Evolutionary conservation across 2,113 vertebrate genomes (phyloP).

Genomic region (Indicator maculatus): DNA sequence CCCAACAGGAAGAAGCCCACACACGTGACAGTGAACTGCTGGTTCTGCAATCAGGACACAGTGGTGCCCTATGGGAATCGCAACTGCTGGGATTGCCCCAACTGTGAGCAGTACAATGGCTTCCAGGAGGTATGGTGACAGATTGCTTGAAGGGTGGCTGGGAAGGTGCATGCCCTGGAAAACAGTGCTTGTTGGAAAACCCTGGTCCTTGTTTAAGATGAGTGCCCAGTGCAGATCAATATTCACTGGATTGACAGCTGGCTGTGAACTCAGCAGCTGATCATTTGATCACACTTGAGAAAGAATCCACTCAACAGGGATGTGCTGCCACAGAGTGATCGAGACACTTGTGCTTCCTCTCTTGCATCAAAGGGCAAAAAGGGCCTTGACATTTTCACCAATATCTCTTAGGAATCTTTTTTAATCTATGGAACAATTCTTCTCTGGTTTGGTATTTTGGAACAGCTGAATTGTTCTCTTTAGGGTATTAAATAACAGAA

Average conservation of each 20-base stretch:
- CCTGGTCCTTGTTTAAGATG: rapidly evolving
- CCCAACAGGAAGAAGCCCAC: slow-evolving; percentile 85
- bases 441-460: background rate
- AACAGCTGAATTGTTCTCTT: background rate
- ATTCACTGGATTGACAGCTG: background rate
- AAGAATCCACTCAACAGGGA: rapidly evolving
- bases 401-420: background rate
- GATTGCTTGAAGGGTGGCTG: background rate
- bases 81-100: slow-evolving; percentile 98
- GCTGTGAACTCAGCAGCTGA: background rate
- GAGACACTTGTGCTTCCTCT: background rate
- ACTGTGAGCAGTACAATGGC: slow-evolving; percentile 98
- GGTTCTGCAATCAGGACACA: slow-evolving; percentile 94
- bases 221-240: rapidly evolving
- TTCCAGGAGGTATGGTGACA: slow-evolving; percentile 87
- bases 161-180: background rate
- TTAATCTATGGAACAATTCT: background rate
- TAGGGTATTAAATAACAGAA: background rate
- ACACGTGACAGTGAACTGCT: slow-evolving; percentile 91
- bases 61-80: slow-evolving; percentile 95
- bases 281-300: background rate
- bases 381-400: background rate
- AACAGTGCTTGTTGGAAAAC: background rate
- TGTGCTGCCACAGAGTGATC: background rate
- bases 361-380: background rate